phyloP scores from a whole-genome alignment of 2,888 invertebrate species.

The Blera fallax region DNA sequence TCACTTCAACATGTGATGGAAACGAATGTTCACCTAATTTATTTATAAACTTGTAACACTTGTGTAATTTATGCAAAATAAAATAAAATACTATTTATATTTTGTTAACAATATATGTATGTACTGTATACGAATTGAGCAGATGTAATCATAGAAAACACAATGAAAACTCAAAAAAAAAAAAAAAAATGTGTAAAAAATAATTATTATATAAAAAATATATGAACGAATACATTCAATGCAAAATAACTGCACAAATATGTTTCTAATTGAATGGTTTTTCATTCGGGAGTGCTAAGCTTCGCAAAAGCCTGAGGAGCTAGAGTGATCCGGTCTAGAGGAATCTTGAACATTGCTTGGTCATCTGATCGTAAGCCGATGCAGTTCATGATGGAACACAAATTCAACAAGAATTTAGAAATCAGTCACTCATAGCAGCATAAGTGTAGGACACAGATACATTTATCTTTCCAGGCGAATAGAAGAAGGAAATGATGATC shows the following conservation, averaged over 20 bases:
- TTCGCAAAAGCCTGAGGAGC: too few species aligned
- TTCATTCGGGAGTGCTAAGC: too few species aligned
- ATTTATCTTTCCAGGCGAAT: too few species aligned
- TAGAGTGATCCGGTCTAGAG: too few species aligned
- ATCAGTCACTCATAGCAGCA: too few species aligned
- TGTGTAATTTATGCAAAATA: constrained; percentile 10
- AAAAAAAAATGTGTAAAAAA: constrained; percentile 24
- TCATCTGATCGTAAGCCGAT: too few species aligned
- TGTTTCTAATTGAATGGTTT: constrained; percentile 50
- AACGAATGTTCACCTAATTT: constrained; percentile 11
- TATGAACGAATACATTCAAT: constrained; percentile 62
- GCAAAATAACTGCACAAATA: constrained; percentile 69
- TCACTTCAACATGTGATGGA: constrained; percentile 74
- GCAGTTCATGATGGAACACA: too few species aligned
- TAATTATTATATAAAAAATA: constrained; percentile 47
- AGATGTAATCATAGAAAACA: constrained; percentile 30
- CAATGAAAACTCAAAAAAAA: constrained; percentile 18
- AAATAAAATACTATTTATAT: constrained; percentile 54
- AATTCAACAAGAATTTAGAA: too few species aligned
- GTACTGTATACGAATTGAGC: constrained; percentile 56
- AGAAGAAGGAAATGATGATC: too few species aligned
- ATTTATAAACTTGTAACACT: constrained; percentile 6
- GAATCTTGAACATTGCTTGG: too few species aligned
- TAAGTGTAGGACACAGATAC: too few species aligned
- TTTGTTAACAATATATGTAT: constrained; percentile 68